Conservation (phyloP, 1,140 invertebrate genomes). For the Harlomillsia oculata region DNA sequence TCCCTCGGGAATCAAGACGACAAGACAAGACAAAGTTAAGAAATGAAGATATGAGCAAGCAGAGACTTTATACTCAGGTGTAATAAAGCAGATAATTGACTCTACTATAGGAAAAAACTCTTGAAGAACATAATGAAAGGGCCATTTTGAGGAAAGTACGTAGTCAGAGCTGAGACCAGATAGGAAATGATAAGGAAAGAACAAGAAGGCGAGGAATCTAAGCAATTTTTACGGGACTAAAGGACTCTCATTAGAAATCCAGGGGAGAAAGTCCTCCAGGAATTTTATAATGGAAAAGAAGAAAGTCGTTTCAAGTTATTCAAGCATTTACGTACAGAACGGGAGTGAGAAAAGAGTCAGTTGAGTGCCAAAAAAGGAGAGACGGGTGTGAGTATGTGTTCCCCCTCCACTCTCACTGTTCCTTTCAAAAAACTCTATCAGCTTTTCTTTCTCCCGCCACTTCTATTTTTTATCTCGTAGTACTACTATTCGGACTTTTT, state of each 20-base stretch:
- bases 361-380: conserved; percentile 15
- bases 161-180: no score
- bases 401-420: no score
- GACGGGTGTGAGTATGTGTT: no score
- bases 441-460: no score
- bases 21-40: no score
- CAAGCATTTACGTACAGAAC: conserved; percentile 18
- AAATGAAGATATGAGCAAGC: conserved; percentile 16
- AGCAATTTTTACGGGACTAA: conserved; percentile 23
- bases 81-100: conserved; percentile 31
- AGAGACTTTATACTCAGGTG: conserved; percentile 20
- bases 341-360: no score
- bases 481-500: no score
- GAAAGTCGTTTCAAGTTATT: conserved; percentile 20
- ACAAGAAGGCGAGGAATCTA: conserved; percentile 27
- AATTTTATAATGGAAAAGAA: conserved; percentile 30
- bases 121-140: conserved; percentile 31
- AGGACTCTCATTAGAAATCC: conserved; percentile 28
- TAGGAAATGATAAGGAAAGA: conserved; percentile 25
- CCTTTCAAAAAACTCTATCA: neutral
- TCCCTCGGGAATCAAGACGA: no score
- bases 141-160: conserved; percentile 24
- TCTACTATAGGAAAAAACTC: conserved; percentile 5
- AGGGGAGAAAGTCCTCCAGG: conserved; percentile 22
- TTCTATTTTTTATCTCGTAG: no score